Percentiles rank a stretch among this genome's conserved stretches.
Conservation (phyloP, 2,797 vertebrate species). For the Gobio occitaniae region DNA sequence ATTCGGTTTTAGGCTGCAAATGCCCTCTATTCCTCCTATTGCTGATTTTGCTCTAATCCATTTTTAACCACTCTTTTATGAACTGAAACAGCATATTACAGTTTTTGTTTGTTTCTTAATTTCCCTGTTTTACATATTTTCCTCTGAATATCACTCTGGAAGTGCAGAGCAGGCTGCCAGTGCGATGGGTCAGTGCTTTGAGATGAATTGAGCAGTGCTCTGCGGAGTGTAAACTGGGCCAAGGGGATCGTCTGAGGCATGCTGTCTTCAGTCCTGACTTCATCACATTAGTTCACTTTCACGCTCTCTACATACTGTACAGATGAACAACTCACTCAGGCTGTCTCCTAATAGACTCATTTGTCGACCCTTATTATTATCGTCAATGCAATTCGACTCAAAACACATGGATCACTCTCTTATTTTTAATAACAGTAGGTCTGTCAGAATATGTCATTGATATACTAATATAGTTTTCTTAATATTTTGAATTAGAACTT, state of each 20-base stretch:
- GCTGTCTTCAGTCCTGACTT: slow-evolving; percentile 24
- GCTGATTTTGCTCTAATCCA: neutral
- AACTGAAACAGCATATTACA: neutral
- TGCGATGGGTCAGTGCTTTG: slow-evolving; percentile 32
- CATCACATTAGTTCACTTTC: slow-evolving; percentile 41
- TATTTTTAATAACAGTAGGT: too few species aligned
- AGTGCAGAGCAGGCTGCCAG: slow-evolving; percentile 29
- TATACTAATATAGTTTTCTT: neutral
- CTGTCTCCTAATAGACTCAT: neutral
- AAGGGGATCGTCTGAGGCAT: slow-evolving; percentile 34
- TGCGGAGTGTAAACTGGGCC: slow-evolving; percentile 39
- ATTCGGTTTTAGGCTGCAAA: slow-evolving; percentile 32
- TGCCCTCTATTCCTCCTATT: slow-evolving; percentile 11
- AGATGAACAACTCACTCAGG: slow-evolving; percentile 26
- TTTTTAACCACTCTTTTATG: neutral
- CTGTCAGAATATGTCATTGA: neutral
- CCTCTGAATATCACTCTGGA: neutral
- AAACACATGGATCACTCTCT: neutral
- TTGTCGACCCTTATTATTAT: neutral
- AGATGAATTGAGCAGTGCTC: slow-evolving; percentile 45
- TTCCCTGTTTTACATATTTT: neutral
- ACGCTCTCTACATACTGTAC: slow-evolving; percentile 30
- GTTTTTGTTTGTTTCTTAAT: slow-evolving; percentile 6
- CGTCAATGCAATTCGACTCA: neutral
- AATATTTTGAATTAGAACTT: neutral